phyloP scores from a whole-genome alignment of 2,888 invertebrate genomes.

The Rhodophaea formosa region DNA sequence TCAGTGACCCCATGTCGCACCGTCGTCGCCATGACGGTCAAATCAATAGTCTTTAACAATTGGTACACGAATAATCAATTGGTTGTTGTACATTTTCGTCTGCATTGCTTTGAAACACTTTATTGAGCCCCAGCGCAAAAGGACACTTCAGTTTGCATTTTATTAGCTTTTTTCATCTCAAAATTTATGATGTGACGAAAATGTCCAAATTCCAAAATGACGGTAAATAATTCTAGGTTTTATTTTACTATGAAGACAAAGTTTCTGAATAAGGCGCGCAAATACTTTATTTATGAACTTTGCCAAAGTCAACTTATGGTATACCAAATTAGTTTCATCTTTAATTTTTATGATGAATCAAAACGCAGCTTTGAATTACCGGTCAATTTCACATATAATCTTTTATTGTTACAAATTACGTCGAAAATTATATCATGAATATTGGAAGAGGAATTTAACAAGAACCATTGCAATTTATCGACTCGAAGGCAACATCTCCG shows the following conservation, averaged over 20 bases:
- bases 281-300: too few relatives aligned
- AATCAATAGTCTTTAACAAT: slow-evolving; percentile 13
- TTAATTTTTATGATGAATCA: slow-evolving; percentile 24
- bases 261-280: too few relatives aligned
- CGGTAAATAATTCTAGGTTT: neutral
- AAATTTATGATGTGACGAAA: neutral
- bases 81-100: neutral
- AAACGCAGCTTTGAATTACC: neutral
- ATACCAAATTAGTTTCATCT: neutral
- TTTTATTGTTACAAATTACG: neutral
- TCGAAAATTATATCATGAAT: neutral
- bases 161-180: too few relatives aligned
- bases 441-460: neutral
- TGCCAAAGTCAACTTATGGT: too few relatives aligned
- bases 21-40: slow-evolving; percentile 8
- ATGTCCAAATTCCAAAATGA: neutral
- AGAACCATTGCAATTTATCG: slow-evolving; percentile 31
- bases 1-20: neutral
- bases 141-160: too few relatives aligned
- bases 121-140: too few relatives aligned
- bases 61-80: neutral
- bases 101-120: neutral
- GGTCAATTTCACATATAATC: neutral
- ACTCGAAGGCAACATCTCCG: slow-evolving; percentile 45
- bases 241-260: neutral